Percentiles rank a stretch among this genome's conserved stretches.
Evolutionary conservation across 2,113 vertebrate genomes (phyloP).

Genomic region (Oryzias javanicus): DNA sequence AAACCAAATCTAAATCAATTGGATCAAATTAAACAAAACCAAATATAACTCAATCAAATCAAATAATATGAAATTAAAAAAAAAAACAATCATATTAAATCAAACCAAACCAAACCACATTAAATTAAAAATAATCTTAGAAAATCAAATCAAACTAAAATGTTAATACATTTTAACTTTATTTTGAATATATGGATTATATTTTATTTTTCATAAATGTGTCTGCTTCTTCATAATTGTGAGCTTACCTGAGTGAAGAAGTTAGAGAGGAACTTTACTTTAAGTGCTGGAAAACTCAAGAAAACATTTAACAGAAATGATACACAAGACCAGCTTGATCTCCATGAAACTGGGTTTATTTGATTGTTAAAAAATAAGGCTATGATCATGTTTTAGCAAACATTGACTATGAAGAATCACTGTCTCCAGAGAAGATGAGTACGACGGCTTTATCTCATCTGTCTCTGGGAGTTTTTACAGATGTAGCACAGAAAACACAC

Average conservation of each 20-base stretch:
- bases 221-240: neutral
- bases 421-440: conserved; percentile 35
- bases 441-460: conserved; percentile 39
- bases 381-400: conserved; percentile 77
- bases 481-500: conserved; percentile 36
- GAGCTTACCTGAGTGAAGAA: neutral
- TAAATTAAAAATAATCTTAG: no score
- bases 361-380: conserved; percentile 81
- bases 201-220: neutral
- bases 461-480: conserved; percentile 49
- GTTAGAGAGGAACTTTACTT: no score
- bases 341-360: conserved; percentile 79
- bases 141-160: no score
- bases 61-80: no score
- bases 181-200: neutral
- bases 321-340: conserved; percentile 18
- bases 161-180: no score
- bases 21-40: no score
- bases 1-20: no score
- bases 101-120: no score
- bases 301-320: conserved; percentile 6
- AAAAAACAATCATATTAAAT: no score
- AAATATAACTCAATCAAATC: no score
- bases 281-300: no score
- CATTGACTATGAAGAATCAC: conserved; percentile 56